Evolutionary conservation across 2,113 vertebrate genomes (phyloP).

Genomic region (Calidris pugnax): DNA sequence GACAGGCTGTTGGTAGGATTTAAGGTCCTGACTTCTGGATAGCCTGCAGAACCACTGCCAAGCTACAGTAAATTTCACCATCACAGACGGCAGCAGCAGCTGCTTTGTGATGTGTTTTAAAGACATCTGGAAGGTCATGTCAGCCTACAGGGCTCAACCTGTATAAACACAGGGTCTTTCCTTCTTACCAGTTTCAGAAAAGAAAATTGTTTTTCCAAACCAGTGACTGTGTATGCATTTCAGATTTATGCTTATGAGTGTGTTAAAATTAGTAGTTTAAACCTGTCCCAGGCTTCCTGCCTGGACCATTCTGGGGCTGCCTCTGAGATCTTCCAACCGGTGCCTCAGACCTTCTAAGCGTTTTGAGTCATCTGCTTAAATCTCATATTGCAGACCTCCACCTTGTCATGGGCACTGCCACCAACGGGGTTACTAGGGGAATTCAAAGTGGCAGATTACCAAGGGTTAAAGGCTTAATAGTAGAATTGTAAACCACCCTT

Average conservation of each 20-base stretch:
- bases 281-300: neutral
- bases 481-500: neutral
- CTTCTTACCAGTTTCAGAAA: neutral
- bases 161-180: neutral
- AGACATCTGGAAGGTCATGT: neutral
- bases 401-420: neutral
- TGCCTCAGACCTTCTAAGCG: neutral
- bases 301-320: neutral
- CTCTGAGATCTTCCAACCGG: neutral
- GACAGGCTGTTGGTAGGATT: slow-evolving; percentile 40
- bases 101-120: neutral
- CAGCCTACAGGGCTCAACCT: neutral
- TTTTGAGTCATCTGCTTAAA: neutral
- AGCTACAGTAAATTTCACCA: neutral
- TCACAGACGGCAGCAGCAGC: neutral
- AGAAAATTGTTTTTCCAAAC: neutral
- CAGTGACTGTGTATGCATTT: neutral
- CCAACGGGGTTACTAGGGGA: neutral
- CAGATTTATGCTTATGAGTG: neutral
- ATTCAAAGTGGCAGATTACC: neutral
- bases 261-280: neutral
- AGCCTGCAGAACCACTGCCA: neutral
- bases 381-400: neutral
- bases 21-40: neutral
- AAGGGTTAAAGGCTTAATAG: neutral